Evolutionary conservation across 1,140 invertebrate species (phyloP).

Genomic region (Triops longicaudatus): DNA sequence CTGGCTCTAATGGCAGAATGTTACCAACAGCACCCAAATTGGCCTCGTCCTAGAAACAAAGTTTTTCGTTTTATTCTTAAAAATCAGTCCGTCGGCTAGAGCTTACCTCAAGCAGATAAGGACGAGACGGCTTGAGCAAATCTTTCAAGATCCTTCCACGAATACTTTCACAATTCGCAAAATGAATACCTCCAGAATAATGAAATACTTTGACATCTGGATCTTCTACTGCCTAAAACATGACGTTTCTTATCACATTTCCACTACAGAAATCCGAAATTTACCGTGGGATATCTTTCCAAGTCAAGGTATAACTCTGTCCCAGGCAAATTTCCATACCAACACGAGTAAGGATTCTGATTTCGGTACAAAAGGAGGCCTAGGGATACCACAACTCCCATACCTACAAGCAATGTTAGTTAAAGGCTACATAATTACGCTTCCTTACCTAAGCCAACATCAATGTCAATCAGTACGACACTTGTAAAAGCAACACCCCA

Average conservation of each 20-base stretch:
- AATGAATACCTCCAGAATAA: constrained; percentile 40
- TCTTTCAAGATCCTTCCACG: constrained; percentile 1
- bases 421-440: constrained; percentile 58
- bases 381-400: constrained; percentile 30
- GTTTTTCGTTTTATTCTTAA: not conserved
- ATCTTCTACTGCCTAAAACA: constrained; percentile 53
- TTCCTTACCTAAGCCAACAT: constrained; percentile 62
- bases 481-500: constrained; percentile 74
- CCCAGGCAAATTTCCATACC: constrained; percentile 56
- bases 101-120: not conserved
- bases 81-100: not conserved
- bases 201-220: constrained; percentile 64
- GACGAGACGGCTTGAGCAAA: not conserved
- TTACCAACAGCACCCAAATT: constrained; percentile 13
- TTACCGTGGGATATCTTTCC: constrained; percentile 54
- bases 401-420: not conserved
- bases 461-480: constrained; percentile 75
- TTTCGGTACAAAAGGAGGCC: constrained; percentile 30
- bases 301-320: constrained; percentile 69
- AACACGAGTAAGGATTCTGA: constrained; percentile 39
- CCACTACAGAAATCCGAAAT: not conserved
- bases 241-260: constrained; percentile 25
- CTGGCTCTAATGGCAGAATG: not conserved
- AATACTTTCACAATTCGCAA: constrained; percentile 26
- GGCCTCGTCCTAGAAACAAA: not conserved